Evolutionary conservation across 1,140 invertebrate species (phyloP).

Genomic region (Nasonia longicornis): DNA sequence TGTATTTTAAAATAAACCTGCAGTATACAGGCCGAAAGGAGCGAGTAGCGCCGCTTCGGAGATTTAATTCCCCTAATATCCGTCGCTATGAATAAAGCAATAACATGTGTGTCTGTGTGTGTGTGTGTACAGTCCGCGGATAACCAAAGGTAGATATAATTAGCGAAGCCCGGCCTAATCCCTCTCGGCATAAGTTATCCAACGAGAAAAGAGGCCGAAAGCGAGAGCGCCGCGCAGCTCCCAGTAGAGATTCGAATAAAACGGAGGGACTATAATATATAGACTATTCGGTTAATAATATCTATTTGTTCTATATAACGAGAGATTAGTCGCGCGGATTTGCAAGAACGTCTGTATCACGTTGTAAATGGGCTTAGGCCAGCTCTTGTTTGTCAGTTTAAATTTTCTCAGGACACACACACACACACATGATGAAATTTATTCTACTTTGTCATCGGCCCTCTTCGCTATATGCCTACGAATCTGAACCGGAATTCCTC

Average conservation of each 20-base stretch:
- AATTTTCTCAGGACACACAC: constrained; percentile 6
- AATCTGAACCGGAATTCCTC: too few species aligned
- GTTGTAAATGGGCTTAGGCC: constrained; percentile 6
- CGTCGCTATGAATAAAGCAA: constrained; percentile 18
- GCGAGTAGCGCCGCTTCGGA: too few species aligned
- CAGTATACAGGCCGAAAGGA: too few species aligned
- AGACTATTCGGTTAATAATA: constrained; percentile 24
- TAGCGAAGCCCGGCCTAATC: constrained; percentile 23
- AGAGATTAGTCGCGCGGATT: constrained; percentile 11
- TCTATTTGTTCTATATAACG: constrained; percentile 40
- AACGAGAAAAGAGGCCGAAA: constrained; percentile 27
- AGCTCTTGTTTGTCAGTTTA: constrained; percentile 26
- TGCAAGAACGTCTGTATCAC: background rate
- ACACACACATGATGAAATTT: background rate
- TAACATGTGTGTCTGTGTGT: background rate
- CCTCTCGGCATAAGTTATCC: constrained; percentile 32
- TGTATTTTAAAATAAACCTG: too few species aligned
- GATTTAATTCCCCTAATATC: constrained; percentile 20
- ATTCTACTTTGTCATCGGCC: background rate
- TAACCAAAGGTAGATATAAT: constrained; percentile 42
- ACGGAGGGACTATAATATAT: background rate
- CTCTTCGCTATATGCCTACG: too few species aligned
- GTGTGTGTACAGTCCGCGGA: background rate
- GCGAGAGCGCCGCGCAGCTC: background rate
- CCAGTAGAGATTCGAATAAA: constrained; percentile 39